Percentiles rank a stretch among this genome's conserved stretches.
Conservation (phyloP, 2,797 vertebrate species). For the Borostomias antarcticus region DNA sequence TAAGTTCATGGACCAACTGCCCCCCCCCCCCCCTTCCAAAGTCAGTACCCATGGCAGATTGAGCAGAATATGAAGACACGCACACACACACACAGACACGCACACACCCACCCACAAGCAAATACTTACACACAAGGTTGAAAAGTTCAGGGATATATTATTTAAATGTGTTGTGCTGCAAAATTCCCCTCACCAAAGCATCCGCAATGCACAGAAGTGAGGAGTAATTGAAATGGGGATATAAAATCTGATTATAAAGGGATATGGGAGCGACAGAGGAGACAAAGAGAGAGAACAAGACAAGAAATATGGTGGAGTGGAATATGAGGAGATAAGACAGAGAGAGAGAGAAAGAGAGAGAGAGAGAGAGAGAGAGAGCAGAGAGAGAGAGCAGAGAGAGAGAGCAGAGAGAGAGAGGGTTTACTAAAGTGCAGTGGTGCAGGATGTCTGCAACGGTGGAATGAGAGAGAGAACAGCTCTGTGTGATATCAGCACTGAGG, state of each 20-base stretch:
- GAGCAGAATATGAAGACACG: conserved; percentile 42
- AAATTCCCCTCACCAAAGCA: conserved; percentile 23
- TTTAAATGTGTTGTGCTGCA: conserved; percentile 30
- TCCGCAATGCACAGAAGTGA: conserved; percentile 21
- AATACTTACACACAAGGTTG: conserved; percentile 16
- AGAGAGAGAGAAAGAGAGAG: conserved; percentile 23
- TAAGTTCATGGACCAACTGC: conserved; percentile 67
- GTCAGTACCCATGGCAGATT: conserved; percentile 45
- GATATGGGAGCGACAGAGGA: conserved; percentile 18
- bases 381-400: too few species aligned
- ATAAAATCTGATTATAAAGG: too few species aligned
- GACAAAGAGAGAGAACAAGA: conserved; percentile 27
- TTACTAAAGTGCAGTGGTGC: too few species aligned
- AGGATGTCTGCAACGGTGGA: background rate
- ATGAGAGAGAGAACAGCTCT: conserved; percentile 10
- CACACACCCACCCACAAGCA: too few species aligned
- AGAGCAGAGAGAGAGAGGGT: too few species aligned
- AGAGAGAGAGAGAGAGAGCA: too few species aligned
- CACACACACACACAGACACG: conserved; percentile 9
- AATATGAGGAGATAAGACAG: background rate
- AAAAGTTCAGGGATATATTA: conserved; percentile 21
- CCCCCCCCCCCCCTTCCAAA: conserved; percentile 50
- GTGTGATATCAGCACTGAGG: too few species aligned
- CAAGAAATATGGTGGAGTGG: background rate
- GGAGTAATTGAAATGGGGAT: conserved; percentile 37